A percentile compares a stretch with the other conserved stretches of the same genome.
Evolutionary conservation across 2,797 vertebrate species (phyloP).

Genomic region (Mormyrus hasselquistii): DNA sequence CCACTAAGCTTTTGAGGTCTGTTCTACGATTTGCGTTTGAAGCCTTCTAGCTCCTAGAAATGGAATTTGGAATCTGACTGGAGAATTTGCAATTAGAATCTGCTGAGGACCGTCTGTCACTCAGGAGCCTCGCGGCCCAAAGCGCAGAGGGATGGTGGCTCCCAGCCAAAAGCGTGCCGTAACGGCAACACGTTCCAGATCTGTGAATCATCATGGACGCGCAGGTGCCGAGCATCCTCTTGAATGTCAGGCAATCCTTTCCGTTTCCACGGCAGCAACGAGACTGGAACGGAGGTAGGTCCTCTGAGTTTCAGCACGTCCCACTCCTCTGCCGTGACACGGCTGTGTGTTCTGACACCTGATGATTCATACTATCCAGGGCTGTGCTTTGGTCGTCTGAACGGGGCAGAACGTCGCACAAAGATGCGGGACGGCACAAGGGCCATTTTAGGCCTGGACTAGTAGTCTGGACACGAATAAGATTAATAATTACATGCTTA

Average conservation of each 20-base stretch:
- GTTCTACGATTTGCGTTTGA: not conserved
- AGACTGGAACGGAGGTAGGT: not conserved
- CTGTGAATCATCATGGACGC: not conserved
- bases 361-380: not conserved
- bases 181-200: not conserved
- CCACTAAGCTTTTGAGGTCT: not conserved
- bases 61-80: not conserved
- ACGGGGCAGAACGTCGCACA: not conserved
- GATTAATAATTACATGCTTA: not conserved
- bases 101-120: not conserved
- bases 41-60: not conserved
- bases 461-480: not conserved
- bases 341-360: not conserved
- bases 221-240: not conserved
- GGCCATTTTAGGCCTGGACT: not conserved
- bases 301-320: not conserved
- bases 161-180: not conserved
- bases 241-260: not conserved
- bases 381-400: not conserved
- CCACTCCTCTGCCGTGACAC: not conserved
- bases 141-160: not conserved
- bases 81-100: not conserved
- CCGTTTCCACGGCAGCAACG: not conserved
- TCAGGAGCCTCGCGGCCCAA: not conserved
- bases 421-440: not conserved